Conservation (phyloP, 1,140 invertebrate genomes). For the Probaryconus sp. region DNA sequence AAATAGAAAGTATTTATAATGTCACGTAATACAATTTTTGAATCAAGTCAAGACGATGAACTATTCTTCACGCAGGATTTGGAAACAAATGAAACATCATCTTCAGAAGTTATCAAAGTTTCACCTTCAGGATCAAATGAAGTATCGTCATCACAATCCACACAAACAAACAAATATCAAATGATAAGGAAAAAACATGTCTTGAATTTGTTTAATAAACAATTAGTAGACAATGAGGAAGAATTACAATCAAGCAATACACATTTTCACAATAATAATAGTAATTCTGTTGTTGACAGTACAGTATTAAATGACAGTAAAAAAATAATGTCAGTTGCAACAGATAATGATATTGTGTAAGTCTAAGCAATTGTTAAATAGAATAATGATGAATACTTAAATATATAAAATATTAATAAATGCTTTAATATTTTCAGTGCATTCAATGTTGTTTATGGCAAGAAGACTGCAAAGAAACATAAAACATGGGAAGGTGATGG, state of each 20-base stretch:
- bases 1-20: too few species aligned
- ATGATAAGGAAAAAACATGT: background rate
- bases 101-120: too few species aligned
- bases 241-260: background rate
- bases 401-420: conserved; percentile 6
- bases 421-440: conserved; percentile 57
- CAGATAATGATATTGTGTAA: background rate
- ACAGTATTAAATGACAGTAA: background rate
- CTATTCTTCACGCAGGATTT: too few species aligned
- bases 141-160: too few species aligned
- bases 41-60: too few species aligned
- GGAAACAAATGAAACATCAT: too few species aligned
- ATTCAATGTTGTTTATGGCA: conserved; percentile 83
- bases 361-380: too few species aligned
- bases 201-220: background rate
- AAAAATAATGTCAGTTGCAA: background rate
- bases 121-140: too few species aligned
- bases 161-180: background rate
- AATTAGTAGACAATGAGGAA: background rate
- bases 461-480: conserved; percentile 85
- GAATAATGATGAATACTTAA: background rate
- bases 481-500: conserved; percentile 88
- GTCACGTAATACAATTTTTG: too few species aligned
- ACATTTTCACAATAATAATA: background rate
- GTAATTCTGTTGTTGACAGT: too few species aligned